Conservation (phyloP, 2,113 vertebrate genomes). For the Eubucco bourcierii region DNA sequence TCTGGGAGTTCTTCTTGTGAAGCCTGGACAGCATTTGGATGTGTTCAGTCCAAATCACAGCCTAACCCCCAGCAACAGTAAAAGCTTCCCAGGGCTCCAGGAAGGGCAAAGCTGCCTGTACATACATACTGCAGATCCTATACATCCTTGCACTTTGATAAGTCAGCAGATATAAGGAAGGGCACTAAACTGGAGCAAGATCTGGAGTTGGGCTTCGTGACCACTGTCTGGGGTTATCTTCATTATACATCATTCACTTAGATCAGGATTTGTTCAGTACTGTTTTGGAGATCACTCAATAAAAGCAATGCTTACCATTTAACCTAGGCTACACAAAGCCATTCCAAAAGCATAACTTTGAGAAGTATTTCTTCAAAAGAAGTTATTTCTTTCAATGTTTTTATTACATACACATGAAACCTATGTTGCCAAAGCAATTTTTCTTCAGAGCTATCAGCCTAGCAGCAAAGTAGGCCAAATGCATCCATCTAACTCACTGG, state of each 20-base stretch:
- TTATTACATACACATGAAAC: background rate
- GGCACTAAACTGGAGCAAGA: background rate
- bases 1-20: background rate
- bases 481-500: background rate
- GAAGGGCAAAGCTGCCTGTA: background rate
- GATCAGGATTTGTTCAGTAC: background rate
- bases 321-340: background rate
- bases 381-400: background rate
- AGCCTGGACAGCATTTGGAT: background rate
- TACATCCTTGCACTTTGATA: background rate
- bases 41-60: background rate
- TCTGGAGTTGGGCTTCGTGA: background rate
- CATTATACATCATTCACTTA: background rate
- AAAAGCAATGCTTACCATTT: background rate
- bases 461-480: background rate
- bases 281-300: background rate
- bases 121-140: accelerated
- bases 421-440: background rate
- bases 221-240: background rate
- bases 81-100: background rate
- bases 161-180: background rate
- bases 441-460: background rate
- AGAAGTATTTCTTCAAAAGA: background rate
- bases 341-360: background rate
- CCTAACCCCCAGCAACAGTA: background rate